Base-by-base conservation (phyloP, 2,113 vertebrate species). In the Gymnarchus niloticus region DNA sequence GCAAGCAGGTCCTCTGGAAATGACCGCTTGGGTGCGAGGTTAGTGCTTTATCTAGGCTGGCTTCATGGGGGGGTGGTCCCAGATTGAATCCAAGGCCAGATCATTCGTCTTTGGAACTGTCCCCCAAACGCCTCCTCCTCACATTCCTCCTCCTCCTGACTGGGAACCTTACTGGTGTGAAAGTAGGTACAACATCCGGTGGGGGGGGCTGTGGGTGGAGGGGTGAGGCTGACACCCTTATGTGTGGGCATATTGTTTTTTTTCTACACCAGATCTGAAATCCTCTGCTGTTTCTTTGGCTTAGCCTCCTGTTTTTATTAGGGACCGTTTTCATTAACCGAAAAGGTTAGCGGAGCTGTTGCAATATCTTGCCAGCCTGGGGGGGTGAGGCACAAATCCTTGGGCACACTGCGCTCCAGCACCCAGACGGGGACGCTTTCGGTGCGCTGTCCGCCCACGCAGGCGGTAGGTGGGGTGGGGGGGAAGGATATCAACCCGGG, bases 401-500 rank as follows among this genome's bases (percentile, higher is more conserved):
- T 56, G 28, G 77, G 12, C 69, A 59, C 86, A 46, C 48, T 49
- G 56, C 33, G 82, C 86, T 90, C 57, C 61, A 84, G 54, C 84
- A 78, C 87, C 76, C 87, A 88, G 87, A 87, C 86, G 90, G 93
- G 92, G 91, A 91, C 89, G 90, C 89, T 91, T 91, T 89, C 90
- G 89, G 91, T 86, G 87, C 88, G 86, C 90, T 89, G 90, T 90
- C 88, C 90, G 89, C 89, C 88, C 87, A 84, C 87, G 81, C 87
- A 88, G 90, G 90, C 76, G 41, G 76, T 37, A 21, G 41, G 76
- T 12, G 48, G 10, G 48, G 49, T 2, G 17, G 92, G 86, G 78
- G 89, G 88, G 92, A 94, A 87, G 91, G 94, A 93, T 91, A 92
- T 91, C 89, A 92, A 81, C 89, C 82, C 89, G 90, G 93, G 93